These are phyloP conservation scores for Xenopus laevis DNA, from an alignment of 2,113 vertebrate genomes.

Conservation along the genomic window DNA sequence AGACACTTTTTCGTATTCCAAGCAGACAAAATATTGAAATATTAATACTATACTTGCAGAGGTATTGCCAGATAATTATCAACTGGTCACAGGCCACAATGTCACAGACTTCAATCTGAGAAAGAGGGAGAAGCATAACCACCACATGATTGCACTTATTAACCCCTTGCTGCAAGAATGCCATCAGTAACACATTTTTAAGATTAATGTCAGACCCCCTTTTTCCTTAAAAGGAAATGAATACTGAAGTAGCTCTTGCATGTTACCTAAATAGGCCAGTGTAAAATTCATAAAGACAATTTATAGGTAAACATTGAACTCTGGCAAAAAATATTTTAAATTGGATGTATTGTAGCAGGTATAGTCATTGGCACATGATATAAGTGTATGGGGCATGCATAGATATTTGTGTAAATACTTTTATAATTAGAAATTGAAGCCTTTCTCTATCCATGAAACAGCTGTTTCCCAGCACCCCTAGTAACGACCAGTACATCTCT, in stretches of 20 bases:
- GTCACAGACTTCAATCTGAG: background rate
- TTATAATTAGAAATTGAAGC: no score
- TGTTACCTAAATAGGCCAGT: no score
- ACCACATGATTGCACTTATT: background rate
- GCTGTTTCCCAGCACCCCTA: conserved; percentile 20
- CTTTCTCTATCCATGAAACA: conserved; percentile 4
- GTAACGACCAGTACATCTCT: conserved; percentile 22
- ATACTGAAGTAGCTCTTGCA: no score
- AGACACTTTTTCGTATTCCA: conserved; percentile 23
- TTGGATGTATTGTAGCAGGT: no score
- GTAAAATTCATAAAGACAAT: no score
- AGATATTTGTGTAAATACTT: no score
- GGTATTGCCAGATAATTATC: conserved; percentile 7
- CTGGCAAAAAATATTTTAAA: no score
- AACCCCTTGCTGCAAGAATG: background rate
- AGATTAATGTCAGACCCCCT: background rate
- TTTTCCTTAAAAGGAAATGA: background rate
- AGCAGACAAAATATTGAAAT: conserved; percentile 30
- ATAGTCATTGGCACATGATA: no score
- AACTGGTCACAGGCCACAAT: background rate
- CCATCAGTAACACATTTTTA: background rate
- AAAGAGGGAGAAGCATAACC: background rate
- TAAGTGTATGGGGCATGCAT: no score
- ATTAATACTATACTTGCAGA: conserved; percentile 27
- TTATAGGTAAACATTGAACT: no score